Percentiles rank a stretch among this genome's conserved stretches.
These are phyloP conservation scores for Passer domesticus DNA, from an alignment of 2,113 vertebrate species.

Conservation along the genomic window DNA sequence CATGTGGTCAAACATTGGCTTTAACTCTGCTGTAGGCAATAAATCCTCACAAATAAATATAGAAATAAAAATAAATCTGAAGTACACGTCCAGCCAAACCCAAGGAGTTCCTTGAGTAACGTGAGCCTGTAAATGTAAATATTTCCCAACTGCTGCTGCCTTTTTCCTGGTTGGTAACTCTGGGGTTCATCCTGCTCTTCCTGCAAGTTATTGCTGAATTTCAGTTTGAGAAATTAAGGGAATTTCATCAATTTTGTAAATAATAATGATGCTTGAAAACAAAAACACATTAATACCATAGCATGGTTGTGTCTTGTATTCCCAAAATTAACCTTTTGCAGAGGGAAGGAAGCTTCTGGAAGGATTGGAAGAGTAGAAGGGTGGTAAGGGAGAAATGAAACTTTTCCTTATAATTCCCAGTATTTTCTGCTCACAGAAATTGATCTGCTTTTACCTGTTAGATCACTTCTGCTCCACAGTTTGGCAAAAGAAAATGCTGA, in stretches of 20 bases:
- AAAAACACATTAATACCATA: background rate
- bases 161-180: background rate
- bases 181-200: background rate
- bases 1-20: background rate
- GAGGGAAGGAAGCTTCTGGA: background rate
- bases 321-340: background rate
- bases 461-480: background rate
- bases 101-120: background rate
- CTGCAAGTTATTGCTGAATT: background rate
- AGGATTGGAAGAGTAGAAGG: background rate
- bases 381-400: background rate
- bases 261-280: background rate
- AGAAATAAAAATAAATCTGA: background rate
- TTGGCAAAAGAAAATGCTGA: background rate
- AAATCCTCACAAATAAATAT: background rate
- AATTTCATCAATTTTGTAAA: background rate
- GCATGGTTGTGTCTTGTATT: background rate
- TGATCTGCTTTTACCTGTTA: background rate
- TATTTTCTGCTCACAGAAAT: background rate
- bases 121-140: background rate
- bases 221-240: background rate
- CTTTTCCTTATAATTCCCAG: background rate
- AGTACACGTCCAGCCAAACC: background rate
- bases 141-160: background rate
- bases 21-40: background rate